Base-by-base conservation (phyloP, 2,113 vertebrate genomes). In the Gymnarchus niloticus region DNA sequence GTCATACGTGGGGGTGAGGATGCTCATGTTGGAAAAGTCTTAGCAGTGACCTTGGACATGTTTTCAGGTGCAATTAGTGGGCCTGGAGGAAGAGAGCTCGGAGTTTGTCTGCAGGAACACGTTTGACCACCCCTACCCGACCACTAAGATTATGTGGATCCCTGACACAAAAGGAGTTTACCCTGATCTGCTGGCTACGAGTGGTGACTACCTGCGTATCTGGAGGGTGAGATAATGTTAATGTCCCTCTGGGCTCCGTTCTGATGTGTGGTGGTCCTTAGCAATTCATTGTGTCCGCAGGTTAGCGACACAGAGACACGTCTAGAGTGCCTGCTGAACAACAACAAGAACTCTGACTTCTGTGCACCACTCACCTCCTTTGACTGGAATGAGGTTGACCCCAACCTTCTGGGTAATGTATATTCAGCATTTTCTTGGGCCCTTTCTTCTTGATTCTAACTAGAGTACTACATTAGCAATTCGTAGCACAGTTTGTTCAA, bases 91-190 rank as follows among this genome's bases (percentile, higher is more conserved):
- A 86, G 98, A 99, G 93, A 99, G 98, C 91, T 99, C 97, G 0
- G 98, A 99, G 91, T 97, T 98, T 86, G 96, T 99, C 86, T 98
- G 97, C 93, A 96, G 97, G 91, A 99, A 99, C 90, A 99, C 98
- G 0, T 99, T 99, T 88, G 98, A 99, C 90, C 98, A 99, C 86
- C 98, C 98, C 0, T 99, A 99, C 85, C 98, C 98, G 56, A 99
- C 98, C 87, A 99, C 98, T 84, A 99, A 99, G 93, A 96, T 99
- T 85, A 99, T 99, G 98, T 99, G 98, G 98, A 99, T 99, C 88
- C 98, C 98, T 1, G 98, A 99, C 92, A 99, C 97, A 59, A 99
- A 99, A 89, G 98, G 98, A 3, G 97, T 99, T 2, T 99, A 99
- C 88, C 98, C 98, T 56, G 98, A 99, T 92, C 95, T 99, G 52